Evolutionary conservation across 1,140 invertebrate genomes (phyloP), one percentile per base, ranked within the genome.

Genomic region (Rhyzopertha dominica): DNA sequence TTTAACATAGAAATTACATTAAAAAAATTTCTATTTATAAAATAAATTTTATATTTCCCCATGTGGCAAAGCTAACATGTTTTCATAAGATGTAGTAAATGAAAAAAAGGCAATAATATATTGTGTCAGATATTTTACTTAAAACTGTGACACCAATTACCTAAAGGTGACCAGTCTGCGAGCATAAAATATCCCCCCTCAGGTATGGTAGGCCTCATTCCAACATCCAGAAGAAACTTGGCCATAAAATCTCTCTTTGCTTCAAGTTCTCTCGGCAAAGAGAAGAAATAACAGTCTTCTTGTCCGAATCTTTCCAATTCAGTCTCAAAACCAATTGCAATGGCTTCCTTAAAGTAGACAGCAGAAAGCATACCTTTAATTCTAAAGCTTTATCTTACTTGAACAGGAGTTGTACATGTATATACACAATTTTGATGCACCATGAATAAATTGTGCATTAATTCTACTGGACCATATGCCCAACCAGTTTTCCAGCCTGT

Each of bases 401-500:
- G 85, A 42, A 83, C 62, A 1, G 92, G 90, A 9, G 95, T 98
- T 3, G 78, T 72, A 61, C 85, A 90, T 0, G 90, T 93, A 61
- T 97, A 98, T 0, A 95, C 82, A 55, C 81, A 85, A 72, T 97
- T 97, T 69, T 98, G 94, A 71, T 98, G 95, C 9, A 97, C 81
- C 39, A 89, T 78, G 66, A 87, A 82, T 14, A 94, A 66, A 56
- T 95, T 89, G 18, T 71, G 68, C 45, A 98, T 81, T 2, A 97
- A 70, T 54, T 81, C 70, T 4, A 78, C 75, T 1, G 92, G 90
- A 2, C 88, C 91, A 66, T 98, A 91, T 1, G 87, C 88, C 95
- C 96, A 99, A n/a, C 95, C 95, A 5, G 83, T 79, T 75, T 95
- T 96, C 93, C 92, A 95, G 2, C 96, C 96, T 4, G 96, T 99